A percentile compares a stretch with the other conserved stretches of the same genome.
phyloP scores from a whole-genome alignment of 2,113 vertebrate species.

The Xyrauchen texanus region DNA sequence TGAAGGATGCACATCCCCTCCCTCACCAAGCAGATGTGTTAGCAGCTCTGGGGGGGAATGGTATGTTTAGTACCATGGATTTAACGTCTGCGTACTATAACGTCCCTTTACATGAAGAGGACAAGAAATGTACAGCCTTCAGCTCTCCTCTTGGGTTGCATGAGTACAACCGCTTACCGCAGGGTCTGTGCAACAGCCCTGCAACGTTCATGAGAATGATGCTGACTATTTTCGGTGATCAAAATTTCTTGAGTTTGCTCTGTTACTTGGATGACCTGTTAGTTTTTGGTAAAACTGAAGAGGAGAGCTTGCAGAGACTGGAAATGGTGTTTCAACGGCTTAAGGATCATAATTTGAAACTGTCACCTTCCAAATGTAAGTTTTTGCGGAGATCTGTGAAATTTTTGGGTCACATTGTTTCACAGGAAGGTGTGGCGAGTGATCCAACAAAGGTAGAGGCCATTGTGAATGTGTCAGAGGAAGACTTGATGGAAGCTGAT shows the following conservation, averaged over 20 bases:
- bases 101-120: constrained; percentile 23
- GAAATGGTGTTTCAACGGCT: constrained; percentile 25
- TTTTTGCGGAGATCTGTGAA: constrained; percentile 27
- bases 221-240: constrained; percentile 38
- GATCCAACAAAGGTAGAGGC: constrained; percentile 26
- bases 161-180: background rate
- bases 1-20: constrained; percentile 35
- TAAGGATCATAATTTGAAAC: constrained; percentile 14
- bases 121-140: constrained; percentile 37
- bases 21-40: constrained; percentile 37
- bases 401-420: constrained; percentile 43
- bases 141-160: constrained; percentile 9
- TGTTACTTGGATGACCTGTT: constrained; percentile 46
- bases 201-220: constrained; percentile 46
- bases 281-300: constrained; percentile 29
- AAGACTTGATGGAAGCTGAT: constrained; percentile 38
- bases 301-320: constrained; percentile 8
- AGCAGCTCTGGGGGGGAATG: background rate
- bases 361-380: constrained; percentile 29
- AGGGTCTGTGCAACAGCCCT: constrained; percentile 9
- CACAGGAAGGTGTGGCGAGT: constrained; percentile 13
- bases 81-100: constrained; percentile 45
- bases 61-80: constrained; percentile 32
- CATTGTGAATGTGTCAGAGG: constrained; percentile 5
- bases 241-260: constrained; percentile 41